Percentiles rank a stretch among this genome's conserved stretches.
These are phyloP conservation scores for Platyrinchus mystaceus DNA, from an alignment of 2,797 vertebrate genomes.

Conservation along the genomic window DNA sequence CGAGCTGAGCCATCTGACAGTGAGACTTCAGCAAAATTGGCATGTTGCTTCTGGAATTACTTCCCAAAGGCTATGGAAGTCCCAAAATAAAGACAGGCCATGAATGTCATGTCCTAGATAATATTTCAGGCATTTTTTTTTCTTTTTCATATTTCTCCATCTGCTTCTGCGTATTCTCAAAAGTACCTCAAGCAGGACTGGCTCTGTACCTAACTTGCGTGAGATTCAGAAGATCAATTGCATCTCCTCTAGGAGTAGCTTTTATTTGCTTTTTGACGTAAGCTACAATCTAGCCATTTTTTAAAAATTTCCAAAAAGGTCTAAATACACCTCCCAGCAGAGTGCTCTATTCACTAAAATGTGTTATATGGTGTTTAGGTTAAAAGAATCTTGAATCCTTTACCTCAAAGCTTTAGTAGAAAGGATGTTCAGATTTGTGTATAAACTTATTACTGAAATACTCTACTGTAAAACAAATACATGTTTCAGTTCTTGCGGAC, in stretches of 20 bases:
- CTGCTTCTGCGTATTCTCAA: not conserved
- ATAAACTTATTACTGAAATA: not conserved
- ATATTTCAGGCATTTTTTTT: not conserved
- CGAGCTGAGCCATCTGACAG: not conserved
- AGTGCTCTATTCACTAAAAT: not conserved
- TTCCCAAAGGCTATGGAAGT: not conserved
- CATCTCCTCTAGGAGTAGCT: not conserved
- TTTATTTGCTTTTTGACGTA: not conserved
- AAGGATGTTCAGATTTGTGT: not conserved
- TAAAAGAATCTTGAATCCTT: not conserved
- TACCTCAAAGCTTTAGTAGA: not conserved
- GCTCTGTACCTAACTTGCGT: not conserved
- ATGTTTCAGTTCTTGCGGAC: not conserved
- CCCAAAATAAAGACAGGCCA: not conserved
- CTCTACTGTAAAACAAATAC: not conserved
- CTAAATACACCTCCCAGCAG: not conserved
- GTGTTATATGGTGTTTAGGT: not conserved
- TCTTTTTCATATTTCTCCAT: not conserved
- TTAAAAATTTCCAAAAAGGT: not conserved
- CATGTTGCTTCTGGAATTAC: not conserved
- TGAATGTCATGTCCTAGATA: slow-evolving; percentile 9
- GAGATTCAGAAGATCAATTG: not conserved
- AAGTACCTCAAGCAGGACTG: not conserved
- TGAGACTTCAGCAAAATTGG: slow-evolving; percentile 10
- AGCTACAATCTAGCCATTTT: not conserved